Conservation (phyloP, 1,140 invertebrate genomes). For the Lepeophtheirus salmonis region DNA sequence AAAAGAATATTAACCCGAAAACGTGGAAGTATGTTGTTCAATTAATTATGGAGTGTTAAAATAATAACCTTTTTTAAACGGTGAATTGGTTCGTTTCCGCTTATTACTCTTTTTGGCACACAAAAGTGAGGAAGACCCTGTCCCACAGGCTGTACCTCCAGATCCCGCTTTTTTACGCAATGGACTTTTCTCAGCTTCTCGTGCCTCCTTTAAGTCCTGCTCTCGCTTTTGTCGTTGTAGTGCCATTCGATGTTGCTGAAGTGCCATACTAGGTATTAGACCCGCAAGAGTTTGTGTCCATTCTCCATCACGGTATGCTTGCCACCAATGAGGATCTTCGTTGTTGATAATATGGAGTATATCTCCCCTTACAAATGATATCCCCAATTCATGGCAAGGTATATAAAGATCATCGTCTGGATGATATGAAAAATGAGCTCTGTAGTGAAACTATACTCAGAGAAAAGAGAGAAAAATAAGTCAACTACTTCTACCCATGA, state of each 20-base stretch:
- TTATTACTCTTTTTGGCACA: slow-evolving; percentile 17
- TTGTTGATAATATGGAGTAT: slow-evolving; percentile 89
- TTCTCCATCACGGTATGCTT: slow-evolving; percentile 42
- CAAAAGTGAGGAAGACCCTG: slow-evolving; percentile 7
- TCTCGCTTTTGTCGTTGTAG: slow-evolving; percentile 15
- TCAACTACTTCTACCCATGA: too few species aligned
- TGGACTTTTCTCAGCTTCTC: slow-evolving; percentile 10
- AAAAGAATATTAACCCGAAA: too few species aligned
- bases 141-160: neutral
- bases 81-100: slow-evolving; percentile 4
- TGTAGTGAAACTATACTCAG: slow-evolving; percentile 41
- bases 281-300: slow-evolving; percentile 32
- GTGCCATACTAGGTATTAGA: slow-evolving; percentile 78
- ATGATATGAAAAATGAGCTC: slow-evolving; percentile 93
- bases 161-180: slow-evolving; percentile 7
- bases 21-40: too few species aligned
- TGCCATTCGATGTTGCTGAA: slow-evolving; percentile 72
- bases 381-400: slow-evolving; percentile 83
- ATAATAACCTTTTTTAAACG: slow-evolving; percentile 15
- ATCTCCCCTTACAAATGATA: slow-evolving; percentile 74
- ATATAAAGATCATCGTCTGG: slow-evolving; percentile 95
- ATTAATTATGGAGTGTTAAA: too few species aligned
- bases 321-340: slow-evolving; percentile 37
- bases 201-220: slow-evolving; percentile 14
- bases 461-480: neutral